phyloP scores from a whole-genome alignment of 2,888 invertebrate genomes.

The Luperina testacea region DNA sequence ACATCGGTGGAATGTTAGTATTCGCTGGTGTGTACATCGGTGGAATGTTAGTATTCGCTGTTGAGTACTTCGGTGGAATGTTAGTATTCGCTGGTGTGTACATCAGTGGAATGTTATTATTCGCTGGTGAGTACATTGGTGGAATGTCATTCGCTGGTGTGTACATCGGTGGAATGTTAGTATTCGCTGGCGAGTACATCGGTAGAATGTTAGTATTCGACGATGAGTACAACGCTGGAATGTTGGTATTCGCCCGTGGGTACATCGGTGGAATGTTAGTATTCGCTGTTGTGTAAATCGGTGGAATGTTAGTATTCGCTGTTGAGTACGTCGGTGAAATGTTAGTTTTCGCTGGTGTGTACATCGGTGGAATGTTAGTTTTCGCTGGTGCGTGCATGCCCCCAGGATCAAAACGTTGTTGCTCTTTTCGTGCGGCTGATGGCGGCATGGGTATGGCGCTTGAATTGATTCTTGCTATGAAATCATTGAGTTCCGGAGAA shows the following conservation, averaged over 20 bases:
- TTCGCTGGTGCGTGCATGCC: no score
- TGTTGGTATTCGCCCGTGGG: background rate
- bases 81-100: background rate
- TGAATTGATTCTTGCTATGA: conserved; percentile 5
- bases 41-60: background rate
- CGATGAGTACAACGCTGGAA: background rate
- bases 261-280: background rate
- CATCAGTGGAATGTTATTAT: background rate
- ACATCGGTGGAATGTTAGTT: background rate
- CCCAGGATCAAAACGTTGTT: background rate
- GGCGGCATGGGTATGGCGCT: conserved; percentile 14
- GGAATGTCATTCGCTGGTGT: background rate
- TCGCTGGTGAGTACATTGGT: background rate
- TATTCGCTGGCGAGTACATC: background rate
- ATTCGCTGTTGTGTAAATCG: background rate
- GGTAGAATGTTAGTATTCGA: background rate
- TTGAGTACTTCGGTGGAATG: no score
- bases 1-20: background rate
- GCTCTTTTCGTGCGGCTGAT: background rate
- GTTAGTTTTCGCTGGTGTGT: background rate
- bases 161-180: background rate
- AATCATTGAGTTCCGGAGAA: conserved; percentile 7
- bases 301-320: background rate
- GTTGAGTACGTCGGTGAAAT: background rate
- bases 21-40: no score